Conservation (phyloP, 2,113 vertebrate species). For the Acanthisitta chloris region DNA sequence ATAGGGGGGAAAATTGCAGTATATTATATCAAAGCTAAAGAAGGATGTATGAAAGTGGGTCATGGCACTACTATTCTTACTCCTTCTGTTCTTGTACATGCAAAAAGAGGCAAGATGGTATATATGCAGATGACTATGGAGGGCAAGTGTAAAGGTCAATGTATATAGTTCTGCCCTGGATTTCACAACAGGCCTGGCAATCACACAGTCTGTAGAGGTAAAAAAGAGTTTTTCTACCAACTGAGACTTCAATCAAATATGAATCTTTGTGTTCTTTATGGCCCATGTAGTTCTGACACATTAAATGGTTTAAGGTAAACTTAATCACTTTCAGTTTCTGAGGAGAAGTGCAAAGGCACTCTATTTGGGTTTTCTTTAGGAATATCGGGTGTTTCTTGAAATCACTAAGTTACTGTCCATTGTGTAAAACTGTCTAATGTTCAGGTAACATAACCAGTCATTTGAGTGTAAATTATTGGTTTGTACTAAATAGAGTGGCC, state of each 20-base stretch:
- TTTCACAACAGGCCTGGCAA: constrained; percentile 3
- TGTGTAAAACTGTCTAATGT: not conserved
- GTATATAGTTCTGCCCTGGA: constrained; percentile 37
- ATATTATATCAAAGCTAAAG: not conserved
- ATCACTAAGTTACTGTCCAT: not conserved
- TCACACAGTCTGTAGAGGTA: not conserved
- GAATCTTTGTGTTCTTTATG: not conserved
- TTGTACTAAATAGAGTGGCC: not conserved
- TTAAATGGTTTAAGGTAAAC: not conserved
- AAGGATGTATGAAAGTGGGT: constrained; percentile 37
- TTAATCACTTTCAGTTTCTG: not conserved
- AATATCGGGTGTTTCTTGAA: not conserved
- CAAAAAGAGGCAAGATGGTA: constrained; percentile 42
- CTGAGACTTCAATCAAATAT: not conserved
- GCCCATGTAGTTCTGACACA: not conserved
- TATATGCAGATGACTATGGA: constrained; percentile 52
- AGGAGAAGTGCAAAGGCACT: not conserved
- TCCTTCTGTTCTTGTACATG: constrained; percentile 37
- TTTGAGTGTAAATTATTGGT: not conserved
- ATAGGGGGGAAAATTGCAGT: not conserved
- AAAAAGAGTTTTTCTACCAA: not conserved
- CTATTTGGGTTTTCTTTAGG: not conserved
- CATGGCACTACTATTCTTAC: constrained; percentile 51
- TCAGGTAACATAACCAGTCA: not conserved
- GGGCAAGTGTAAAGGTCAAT: constrained; percentile 2